Base-by-base conservation (phyloP, 2,888 invertebrate genomes). In the Drosophila recens region DNA sequence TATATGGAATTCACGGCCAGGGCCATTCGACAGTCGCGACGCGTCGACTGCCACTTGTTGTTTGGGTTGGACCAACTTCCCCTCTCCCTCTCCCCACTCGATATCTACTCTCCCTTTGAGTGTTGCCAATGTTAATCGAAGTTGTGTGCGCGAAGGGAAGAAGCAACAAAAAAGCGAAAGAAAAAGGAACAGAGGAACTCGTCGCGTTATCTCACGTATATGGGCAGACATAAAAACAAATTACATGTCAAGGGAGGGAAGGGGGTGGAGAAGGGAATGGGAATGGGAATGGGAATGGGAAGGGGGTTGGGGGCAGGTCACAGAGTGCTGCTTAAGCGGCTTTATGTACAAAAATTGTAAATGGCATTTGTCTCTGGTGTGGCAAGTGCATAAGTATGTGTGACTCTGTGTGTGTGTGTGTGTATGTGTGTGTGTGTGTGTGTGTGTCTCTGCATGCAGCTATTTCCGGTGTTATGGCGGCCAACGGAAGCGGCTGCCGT, bases 331-430 rank as follows among this genome's bases (percentile, higher is more conserved):
- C 74, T 85, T 89, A 89, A 84, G 84, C 89, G 79, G 88, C 86
- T 88, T 90, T 86, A 88, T 88, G 88, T 77, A 71, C 72, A 85
- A 82, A 85, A 90, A 90, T 90, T 90, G 90, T 88, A 85, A 90
- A 85, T 89, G 82, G 80, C 86, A 78, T 82, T 88, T 83, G 89
- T 81, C 80, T 79, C 59, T 63, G 46, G 52, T 48, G 62, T 58
- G 46, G 46, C 58, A 58, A 58, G 36, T 58, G 58, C 58, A 58
- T 30, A 27, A 48, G 17, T 61, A 36, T 63, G 27, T 51, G 52
- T 57, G 54, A 45, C 20, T 9, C 30, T 56, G 42, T 65, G 56
- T 57, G 42, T 61, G 58, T 59, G 17, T 40, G 10, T 54, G 48
- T 58, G 33, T 62, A 23, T 38, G 15, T 49, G 34, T 54, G 33